Percentiles rank a stretch among this genome's conserved stretches.
Evolutionary conservation across 2,888 invertebrate genomes (phyloP).

Genomic region (Orthonevra nobilis): DNA sequence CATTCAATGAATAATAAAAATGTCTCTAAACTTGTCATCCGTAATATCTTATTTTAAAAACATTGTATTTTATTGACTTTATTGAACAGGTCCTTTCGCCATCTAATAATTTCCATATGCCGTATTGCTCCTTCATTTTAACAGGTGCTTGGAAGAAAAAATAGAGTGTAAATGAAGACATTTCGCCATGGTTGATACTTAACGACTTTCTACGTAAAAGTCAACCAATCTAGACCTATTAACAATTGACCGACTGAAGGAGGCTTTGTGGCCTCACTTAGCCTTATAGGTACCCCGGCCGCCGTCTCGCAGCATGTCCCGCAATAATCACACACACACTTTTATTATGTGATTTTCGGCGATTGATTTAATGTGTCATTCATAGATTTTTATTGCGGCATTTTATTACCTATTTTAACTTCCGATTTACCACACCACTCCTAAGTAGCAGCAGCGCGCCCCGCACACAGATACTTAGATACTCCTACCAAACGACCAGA

Average conservation of each 20-base stretch:
- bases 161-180: too few species aligned
- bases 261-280: conserved; percentile 31
- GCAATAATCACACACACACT: conserved; percentile 17
- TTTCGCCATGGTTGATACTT: not conserved
- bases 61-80: too few species aligned
- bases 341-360: conserved; percentile 78
- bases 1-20: too few species aligned
- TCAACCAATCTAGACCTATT: conserved; percentile 34
- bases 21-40: too few species aligned
- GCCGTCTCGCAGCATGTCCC: conserved; percentile 9
- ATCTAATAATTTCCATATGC: too few species aligned
- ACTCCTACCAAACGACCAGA: conserved; percentile 43
- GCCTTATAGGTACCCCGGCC: not conserved
- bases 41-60: too few species aligned
- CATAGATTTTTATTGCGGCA: conserved; percentile 80
- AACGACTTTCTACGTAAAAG: not conserved
- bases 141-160: too few species aligned
- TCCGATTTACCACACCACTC: conserved; percentile 80
- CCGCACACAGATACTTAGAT: conserved; percentile 74
- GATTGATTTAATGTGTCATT: conserved; percentile 81
- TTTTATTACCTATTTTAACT: conserved; percentile 80
- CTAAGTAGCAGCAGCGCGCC: conserved; percentile 73
- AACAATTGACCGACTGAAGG: conserved; percentile 42
- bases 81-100: too few species aligned
- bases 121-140: too few species aligned